A percentile compares a stretch with the other conserved stretches of the same genome.
Conservation (phyloP, 2,888 invertebrate species). For the Lottia scabra region DNA sequence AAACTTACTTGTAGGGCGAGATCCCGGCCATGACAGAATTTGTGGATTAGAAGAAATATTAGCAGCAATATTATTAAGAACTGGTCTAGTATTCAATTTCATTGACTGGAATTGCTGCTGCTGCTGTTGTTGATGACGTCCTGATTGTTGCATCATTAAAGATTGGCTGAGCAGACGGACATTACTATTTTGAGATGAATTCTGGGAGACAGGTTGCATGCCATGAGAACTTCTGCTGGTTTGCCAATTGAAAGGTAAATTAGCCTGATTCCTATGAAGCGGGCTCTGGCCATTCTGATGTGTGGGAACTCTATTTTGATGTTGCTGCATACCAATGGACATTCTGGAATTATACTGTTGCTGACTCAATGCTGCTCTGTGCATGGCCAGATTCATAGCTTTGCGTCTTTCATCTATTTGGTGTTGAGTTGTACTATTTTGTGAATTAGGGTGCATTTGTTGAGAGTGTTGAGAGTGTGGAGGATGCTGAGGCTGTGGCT, state of each 20-base stretch:
- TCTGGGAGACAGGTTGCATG: neutral
- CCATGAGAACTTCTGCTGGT: neutral
- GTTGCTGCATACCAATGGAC: slow-evolving; percentile 54
- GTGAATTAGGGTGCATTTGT: neutral
- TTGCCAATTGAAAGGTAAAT: neutral
- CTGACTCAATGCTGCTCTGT: slow-evolving; percentile 8
- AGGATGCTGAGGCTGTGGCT: too few relatives aligned
- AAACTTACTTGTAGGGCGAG: neutral
- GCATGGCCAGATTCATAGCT: neutral
- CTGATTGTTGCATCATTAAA: slow-evolving; percentile 6
- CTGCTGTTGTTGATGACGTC: slow-evolving; percentile 13
- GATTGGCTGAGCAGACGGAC: neutral
- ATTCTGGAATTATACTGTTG: slow-evolving; percentile 64
- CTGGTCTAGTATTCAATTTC: slow-evolving; percentile 20
- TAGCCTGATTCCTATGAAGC: neutral
- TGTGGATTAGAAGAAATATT: slow-evolving; percentile 16
- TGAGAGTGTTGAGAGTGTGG: neutral
- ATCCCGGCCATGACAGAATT: slow-evolving; percentile 10
- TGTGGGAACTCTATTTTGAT: neutral
- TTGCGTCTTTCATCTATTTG: neutral
- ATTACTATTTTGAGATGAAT: neutral
- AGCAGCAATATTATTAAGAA: slow-evolving; percentile 8
- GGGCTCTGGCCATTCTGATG: neutral
- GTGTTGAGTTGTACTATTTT: neutral
- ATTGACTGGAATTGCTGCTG: slow-evolving; percentile 16